These are phyloP conservation scores for Leptopilina clavipes DNA, from an alignment of 1,140 invertebrate species.

Conservation along the genomic window DNA sequence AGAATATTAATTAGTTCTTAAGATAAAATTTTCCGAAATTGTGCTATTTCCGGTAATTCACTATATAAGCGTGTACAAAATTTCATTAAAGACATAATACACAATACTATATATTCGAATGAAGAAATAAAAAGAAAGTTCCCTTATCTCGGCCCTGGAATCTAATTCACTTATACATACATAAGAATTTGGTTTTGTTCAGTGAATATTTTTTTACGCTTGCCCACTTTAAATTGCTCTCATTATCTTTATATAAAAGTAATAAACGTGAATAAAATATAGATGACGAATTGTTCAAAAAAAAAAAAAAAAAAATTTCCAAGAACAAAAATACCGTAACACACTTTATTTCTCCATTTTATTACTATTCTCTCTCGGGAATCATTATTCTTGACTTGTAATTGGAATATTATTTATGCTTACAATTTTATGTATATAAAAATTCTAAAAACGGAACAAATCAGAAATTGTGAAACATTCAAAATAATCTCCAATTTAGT, in stretches of 20 bases:
- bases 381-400: neutral
- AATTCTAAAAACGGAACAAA: too few species aligned
- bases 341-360: neutral
- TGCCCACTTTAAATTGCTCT: constrained; percentile 31
- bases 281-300: neutral
- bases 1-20: too few species aligned
- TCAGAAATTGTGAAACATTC: too few species aligned
- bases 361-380: neutral
- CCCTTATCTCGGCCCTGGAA: neutral
- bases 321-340: neutral
- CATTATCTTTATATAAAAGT: constrained; percentile 13
- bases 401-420: neutral
- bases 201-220: constrained; percentile 22
- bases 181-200: too few species aligned
- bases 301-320: neutral
- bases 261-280: neutral
- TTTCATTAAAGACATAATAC: neutral
- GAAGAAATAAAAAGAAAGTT: constrained; percentile 5
- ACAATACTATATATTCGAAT: neutral
- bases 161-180: constrained; percentile 19
- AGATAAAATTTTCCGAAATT: too few species aligned
- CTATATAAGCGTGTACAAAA: too few species aligned
- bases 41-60: neutral
- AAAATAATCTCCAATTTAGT: too few species aligned
- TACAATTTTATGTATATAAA: too few species aligned